Base-by-base conservation (phyloP, 2,888 invertebrate species). In the Atethmia centrago region DNA sequence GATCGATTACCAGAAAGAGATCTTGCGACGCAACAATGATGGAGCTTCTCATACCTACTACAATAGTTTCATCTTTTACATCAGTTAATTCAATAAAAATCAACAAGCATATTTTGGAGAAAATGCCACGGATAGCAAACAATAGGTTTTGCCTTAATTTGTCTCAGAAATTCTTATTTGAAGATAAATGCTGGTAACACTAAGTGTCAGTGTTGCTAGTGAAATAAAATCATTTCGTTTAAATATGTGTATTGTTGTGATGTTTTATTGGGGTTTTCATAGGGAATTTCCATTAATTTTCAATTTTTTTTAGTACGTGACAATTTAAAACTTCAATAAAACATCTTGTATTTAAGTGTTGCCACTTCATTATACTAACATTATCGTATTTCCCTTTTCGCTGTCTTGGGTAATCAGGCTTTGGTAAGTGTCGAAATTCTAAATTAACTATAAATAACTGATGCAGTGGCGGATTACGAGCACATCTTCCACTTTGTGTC, bases 381-480 rank as follows among this genome's bases (percentile, higher is more conserved):
- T 81, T 79, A 82, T 79, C 81, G 87, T 88, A 79, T 90, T 90
- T 90, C 87, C 91, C 88, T 88, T 89, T 84, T 85, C 90, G 94
- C 94, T 93, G 79, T 87, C 94, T 87, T 87, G 93, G 95, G 90
- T 89, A 87, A 89, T 82, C 92, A 96, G 96, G 96, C 96, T 85
- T 93, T 96, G 96, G 96, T 96, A 95, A 96, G 96, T 95, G 72
- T 87, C 90, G 65, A 91, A 90, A 90, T 90, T 89, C 89, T 75
- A 90, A 91, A 90, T 89, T 88, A 71, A 74, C 36, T 77, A 64
- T 49, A n/a, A 70, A n/a, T 62, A 59, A 55, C 40, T 47, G 56
- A 68, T n/a, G 70, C 73, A 62, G 53, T 80, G 83, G 83, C 67
- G 80, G 71, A 83, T 83, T 83, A 67, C 53, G n/a, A 65, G 49